Evolutionary conservation across 1,140 invertebrate genomes (phyloP).

Genomic region (Bradynema listronoti): DNA sequence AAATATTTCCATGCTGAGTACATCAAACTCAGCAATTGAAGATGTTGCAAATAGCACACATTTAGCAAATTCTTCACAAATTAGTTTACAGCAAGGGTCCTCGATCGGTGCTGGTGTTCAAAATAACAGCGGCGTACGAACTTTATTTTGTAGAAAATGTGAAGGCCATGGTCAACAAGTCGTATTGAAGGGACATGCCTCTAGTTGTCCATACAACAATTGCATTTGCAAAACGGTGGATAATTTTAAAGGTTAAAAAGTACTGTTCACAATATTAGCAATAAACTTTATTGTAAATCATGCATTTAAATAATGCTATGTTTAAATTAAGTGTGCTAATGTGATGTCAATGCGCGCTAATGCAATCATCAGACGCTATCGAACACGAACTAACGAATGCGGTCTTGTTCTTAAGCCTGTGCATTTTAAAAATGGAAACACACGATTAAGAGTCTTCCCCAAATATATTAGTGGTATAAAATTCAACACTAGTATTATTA

Average conservation of each 20-base stretch:
- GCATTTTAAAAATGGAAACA: conserved; percentile 57
- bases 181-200: conserved; percentile 52
- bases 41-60: no score
- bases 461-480: conserved; percentile 54
- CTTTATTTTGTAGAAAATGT: conserved; percentile 53
- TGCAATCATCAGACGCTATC: conserved; percentile 53
- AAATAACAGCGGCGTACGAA: no score
- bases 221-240: conserved; percentile 53
- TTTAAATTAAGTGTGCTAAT: conserved; percentile 49
- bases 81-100: no score
- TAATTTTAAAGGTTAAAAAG: not conserved
- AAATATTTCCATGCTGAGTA: no score
- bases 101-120: no score
- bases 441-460: conserved; percentile 50
- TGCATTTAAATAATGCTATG: no score
- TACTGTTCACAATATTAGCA: no score
- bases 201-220: conserved; percentile 52
- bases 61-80: no score
- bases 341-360: conserved; percentile 57
- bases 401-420: conserved; percentile 55
- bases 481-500: conserved; percentile 11
- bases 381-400: conserved; percentile 53
- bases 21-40: no score
- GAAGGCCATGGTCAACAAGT: conserved; percentile 53
- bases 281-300: no score